Evolutionary conservation across 2,113 vertebrate genomes (phyloP).

Genomic region (Rhea americana): DNA sequence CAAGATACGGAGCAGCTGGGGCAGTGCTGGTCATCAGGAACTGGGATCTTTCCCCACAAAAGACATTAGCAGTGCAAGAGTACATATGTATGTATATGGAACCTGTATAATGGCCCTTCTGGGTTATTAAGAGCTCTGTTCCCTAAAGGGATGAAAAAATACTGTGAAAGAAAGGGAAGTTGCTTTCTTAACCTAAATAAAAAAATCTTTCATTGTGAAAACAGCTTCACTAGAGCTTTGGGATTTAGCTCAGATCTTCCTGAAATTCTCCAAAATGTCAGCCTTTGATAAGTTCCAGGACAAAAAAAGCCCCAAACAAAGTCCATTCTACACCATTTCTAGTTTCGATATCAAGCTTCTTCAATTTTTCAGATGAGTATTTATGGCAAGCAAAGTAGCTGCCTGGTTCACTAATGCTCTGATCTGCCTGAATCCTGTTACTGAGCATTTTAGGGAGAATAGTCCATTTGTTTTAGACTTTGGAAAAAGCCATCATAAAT

Average conservation of each 20-base stretch:
- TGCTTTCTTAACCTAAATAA: neutral
- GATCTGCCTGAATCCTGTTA: neutral
- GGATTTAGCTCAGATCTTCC: neutral
- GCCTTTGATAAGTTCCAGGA: neutral
- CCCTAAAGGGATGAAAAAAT: neutral
- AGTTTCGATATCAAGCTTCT: neutral
- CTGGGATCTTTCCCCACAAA: accelerated
- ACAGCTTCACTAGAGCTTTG: neutral
- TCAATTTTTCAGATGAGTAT: neutral
- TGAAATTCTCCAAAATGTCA: neutral
- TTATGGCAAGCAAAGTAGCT: constrained; percentile 9
- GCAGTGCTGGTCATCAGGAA: neutral
- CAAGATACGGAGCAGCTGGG: neutral
- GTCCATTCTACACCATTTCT: neutral
- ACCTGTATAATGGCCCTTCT: neutral
- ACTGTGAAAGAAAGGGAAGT: neutral
- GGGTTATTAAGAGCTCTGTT: neutral
- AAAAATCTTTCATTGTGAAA: neutral
- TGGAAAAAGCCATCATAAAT: neutral
- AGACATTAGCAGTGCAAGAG: neutral
- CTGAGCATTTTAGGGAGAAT: neutral
- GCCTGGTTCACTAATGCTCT: neutral
- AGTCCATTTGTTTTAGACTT: constrained; percentile 34
- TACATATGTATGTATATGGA: neutral
- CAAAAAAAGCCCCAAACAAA: neutral